These are phyloP conservation scores for Bombus haemorrhoidalis DNA, from an alignment of 1,140 invertebrate species.

Conservation along the genomic window DNA sequence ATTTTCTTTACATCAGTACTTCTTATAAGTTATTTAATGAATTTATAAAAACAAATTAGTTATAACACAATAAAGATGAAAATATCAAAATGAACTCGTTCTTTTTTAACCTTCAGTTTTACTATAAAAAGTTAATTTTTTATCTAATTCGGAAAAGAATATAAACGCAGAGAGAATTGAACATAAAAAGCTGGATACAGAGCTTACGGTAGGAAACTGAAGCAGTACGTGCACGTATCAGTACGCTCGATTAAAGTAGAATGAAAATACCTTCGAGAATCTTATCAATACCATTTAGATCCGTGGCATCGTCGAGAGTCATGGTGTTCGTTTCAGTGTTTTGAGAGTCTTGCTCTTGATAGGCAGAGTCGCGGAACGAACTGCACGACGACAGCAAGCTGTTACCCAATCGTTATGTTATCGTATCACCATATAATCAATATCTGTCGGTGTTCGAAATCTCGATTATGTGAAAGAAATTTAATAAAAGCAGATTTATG, in stretches of 20 bases:
- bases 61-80: constrained; percentile 66
- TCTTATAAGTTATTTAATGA: not conserved
- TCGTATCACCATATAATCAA: constrained; percentile 19
- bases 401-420: constrained; percentile 56
- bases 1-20: not conserved
- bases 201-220: constrained; percentile 60
- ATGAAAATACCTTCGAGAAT: constrained; percentile 84
- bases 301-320: constrained; percentile 84
- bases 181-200: constrained; percentile 23
- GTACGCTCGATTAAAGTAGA: constrained; percentile 73
- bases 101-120: not conserved
- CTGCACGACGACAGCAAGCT: constrained; percentile 92
- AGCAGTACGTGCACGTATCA: constrained; percentile 74
- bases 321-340: constrained; percentile 77
- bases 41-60: constrained; percentile 61
- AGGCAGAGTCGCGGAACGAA: constrained; percentile 90
- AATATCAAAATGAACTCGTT: constrained; percentile 47
- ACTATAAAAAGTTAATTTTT: constrained; percentile 57
- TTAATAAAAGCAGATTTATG: not conserved
- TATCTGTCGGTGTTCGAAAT: constrained; percentile 13
- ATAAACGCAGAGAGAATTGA: constrained; percentile 40
- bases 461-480: constrained; percentile 1
- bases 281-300: constrained; percentile 88
- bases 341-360: constrained; percentile 82
- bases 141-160: not conserved